Conservation (phyloP, 2,113 vertebrate genomes). For the Pangasianodon hypophthalmus region DNA sequence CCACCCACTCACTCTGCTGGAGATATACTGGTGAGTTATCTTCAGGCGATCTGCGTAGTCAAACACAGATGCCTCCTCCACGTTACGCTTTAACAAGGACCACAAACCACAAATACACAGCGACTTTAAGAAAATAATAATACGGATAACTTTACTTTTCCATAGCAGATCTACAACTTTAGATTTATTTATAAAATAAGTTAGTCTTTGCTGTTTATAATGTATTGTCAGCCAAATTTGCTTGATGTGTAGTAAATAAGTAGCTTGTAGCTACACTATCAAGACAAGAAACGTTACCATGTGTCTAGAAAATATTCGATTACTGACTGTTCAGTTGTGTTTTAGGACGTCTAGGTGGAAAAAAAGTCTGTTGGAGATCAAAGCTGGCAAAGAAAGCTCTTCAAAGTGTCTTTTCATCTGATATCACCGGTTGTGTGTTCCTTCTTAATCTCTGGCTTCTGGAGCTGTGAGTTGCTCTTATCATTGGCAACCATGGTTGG, state of each 20-base stretch:
- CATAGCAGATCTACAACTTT: background rate
- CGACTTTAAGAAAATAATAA: background rate
- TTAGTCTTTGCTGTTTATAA: background rate
- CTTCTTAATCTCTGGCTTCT: constrained; percentile 68
- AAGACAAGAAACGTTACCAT: background rate
- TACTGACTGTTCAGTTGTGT: background rate
- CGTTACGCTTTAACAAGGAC: background rate
- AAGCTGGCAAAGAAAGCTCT: constrained; percentile 62
- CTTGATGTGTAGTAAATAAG: background rate
- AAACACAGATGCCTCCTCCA: background rate
- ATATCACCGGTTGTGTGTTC: constrained; percentile 70
- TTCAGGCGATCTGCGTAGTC: constrained; percentile 32
- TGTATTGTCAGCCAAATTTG: too few relatives aligned
- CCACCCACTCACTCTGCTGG: constrained; percentile 8
- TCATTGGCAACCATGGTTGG: constrained; percentile 46
- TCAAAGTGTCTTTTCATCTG: constrained; percentile 70
- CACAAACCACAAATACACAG: background rate
- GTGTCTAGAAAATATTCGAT: background rate
- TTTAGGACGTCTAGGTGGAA: background rate
- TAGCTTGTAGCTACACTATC: background rate
- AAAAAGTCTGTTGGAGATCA: constrained; percentile 35
- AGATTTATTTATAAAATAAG: background rate
- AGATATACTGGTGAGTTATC: constrained; percentile 46
- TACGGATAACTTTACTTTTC: too few relatives aligned
- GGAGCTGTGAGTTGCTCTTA: constrained; percentile 66